These are phyloP conservation scores for Diprion similis DNA, from an alignment of 1,140 invertebrate genomes.

Conservation along the genomic window DNA sequence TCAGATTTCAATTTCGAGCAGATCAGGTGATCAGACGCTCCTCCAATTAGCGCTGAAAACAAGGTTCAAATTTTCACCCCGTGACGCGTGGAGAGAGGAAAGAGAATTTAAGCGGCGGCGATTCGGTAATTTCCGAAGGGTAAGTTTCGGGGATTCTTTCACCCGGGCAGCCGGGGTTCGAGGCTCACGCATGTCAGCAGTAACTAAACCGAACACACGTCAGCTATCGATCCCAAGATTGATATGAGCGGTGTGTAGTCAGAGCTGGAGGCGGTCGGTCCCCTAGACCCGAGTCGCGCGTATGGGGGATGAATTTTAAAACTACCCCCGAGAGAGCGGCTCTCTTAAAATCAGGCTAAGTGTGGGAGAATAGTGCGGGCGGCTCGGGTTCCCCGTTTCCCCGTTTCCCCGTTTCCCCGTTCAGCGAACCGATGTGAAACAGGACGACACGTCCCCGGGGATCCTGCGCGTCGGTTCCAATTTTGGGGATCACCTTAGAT, in stretches of 20 bases:
- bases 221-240: conserved; percentile 27
- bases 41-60: no score
- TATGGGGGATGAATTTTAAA: conserved; percentile 57
- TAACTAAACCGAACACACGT: conserved; percentile 1
- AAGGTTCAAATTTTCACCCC: no score
- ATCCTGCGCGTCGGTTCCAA: conserved; percentile 30
- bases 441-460: conserved; percentile 43
- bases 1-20: background rate
- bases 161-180: no score
- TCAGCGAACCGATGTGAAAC: background rate
- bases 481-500: conserved; percentile 10
- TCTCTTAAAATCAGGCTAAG: conserved; percentile 49
- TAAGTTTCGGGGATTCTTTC: no score
- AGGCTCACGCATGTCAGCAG: background rate
- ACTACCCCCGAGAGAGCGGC: conserved; percentile 46
- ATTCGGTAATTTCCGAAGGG: no score
- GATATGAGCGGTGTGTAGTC: conserved; percentile 42
- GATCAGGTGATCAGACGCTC: background rate
- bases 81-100: no score
- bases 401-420: background rate
- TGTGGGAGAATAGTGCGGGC: conserved; percentile 22
- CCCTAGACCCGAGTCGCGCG: conserved; percentile 26
- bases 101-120: no score
- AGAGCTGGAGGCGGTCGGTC: background rate
- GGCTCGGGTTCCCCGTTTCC: background rate